These are phyloP conservation scores for Macaria liturata DNA, from an alignment of 2,888 invertebrate genomes.

Conservation along the genomic window DNA sequence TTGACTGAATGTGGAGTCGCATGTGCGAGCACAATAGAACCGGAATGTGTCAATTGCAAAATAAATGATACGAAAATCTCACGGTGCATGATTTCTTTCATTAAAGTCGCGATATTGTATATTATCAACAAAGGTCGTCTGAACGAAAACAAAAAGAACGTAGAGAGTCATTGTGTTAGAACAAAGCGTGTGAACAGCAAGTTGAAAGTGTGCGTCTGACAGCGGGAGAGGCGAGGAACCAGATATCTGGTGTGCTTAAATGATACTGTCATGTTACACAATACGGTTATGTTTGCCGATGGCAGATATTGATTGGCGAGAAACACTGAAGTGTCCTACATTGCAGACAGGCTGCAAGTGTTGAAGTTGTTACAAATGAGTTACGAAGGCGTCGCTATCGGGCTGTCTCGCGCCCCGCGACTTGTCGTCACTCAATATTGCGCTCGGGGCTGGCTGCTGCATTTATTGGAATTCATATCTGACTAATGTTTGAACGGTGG, in stretches of 20 bases:
- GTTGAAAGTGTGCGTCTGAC: constrained; percentile 78
- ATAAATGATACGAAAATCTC: constrained; percentile 73
- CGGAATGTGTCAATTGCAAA: constrained; percentile 66
- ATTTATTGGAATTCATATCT: constrained; percentile 25
- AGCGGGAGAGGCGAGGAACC: constrained; percentile 42
- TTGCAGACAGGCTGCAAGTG: constrained; percentile 35
- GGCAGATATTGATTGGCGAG: constrained; percentile 49
- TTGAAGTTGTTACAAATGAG: constrained; percentile 37
- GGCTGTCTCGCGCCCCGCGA: constrained; percentile 29
- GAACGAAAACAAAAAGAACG: constrained; percentile 80
- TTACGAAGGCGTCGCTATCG: constrained; percentile 38
- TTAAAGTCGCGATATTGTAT: constrained; percentile 77
- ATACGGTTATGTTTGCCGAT: constrained; percentile 42
- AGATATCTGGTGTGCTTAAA: constrained; percentile 41
- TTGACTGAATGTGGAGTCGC: constrained; percentile 33
- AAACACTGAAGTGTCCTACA: constrained; percentile 38
- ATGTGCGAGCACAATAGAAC: constrained; percentile 42
- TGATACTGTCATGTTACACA: constrained; percentile 48
- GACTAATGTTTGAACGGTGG: constrained; percentile 17
- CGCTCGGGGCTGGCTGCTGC: constrained; percentile 28
- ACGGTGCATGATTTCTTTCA: constrained; percentile 77
- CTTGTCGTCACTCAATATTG: constrained; percentile 37
- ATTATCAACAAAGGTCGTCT: constrained; percentile 81
- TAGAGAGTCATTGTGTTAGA: constrained; percentile 77
- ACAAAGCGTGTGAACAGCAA: constrained; percentile 76